Evolutionary conservation across 2,888 invertebrate species (phyloP).

Genomic region (Eucriotettix oculatus): DNA sequence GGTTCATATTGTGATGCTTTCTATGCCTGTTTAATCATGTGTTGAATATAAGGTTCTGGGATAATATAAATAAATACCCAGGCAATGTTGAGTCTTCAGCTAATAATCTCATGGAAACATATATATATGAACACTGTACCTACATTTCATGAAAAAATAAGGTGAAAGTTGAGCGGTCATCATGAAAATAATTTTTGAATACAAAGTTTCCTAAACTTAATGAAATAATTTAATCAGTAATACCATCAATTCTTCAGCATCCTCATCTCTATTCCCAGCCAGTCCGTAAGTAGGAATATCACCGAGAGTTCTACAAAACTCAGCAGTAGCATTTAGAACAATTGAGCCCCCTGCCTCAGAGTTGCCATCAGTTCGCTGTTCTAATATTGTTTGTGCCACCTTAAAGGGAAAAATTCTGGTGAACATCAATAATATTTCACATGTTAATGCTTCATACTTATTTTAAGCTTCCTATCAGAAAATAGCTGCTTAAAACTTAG

Average conservation of each 20-base stretch:
- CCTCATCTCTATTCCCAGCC: constrained; percentile 77
- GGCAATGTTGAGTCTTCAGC: no score
- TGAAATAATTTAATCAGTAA: constrained; percentile 6
- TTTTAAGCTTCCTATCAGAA: neutral
- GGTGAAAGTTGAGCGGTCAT: no score
- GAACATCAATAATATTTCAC: neutral
- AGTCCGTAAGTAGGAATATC: constrained; percentile 90
- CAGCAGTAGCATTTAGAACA: constrained; percentile 82
- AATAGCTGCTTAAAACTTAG: neutral
- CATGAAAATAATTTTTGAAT: neutral
- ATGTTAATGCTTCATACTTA: neutral
- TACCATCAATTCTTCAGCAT: constrained; percentile 48
- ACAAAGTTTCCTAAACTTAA: neutral
- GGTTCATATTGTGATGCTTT: no score
- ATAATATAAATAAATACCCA: no score
- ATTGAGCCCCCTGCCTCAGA: constrained; percentile 36
- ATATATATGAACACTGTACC: no score
- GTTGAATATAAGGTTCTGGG: no score
- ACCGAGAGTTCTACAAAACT: constrained; percentile 89
- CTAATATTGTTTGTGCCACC: constrained; percentile 19
- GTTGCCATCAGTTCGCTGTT: neutral
- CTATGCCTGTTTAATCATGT: no score
- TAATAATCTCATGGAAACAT: no score
- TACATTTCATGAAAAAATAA: no score
- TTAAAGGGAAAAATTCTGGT: constrained; percentile 14